phyloP scores from a whole-genome alignment of 2,113 vertebrate genomes.

The Elephantulus edwardii region DNA sequence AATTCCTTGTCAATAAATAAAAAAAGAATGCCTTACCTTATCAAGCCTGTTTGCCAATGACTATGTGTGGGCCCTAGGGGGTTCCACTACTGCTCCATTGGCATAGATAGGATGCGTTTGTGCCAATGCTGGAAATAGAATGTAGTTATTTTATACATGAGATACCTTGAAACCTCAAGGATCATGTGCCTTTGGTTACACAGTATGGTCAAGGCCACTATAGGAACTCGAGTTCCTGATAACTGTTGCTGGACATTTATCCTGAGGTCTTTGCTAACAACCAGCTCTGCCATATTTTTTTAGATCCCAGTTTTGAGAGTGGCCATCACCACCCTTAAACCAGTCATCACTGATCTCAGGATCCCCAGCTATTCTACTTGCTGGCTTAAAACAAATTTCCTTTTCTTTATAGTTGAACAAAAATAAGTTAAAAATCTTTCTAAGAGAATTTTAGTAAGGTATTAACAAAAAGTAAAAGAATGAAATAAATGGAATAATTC shows the following conservation, averaged over 20 bases:
- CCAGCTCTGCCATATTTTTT: not conserved
- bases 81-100: not conserved
- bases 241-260: not conserved
- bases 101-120: not conserved
- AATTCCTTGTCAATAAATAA: not conserved
- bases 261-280: not conserved
- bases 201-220: not conserved
- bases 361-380: not conserved
- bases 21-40: no score
- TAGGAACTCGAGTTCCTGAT: not conserved
- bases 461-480: not conserved
- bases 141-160: not conserved
- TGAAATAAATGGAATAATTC: not conserved
- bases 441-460: not conserved
- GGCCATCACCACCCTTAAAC: not conserved
- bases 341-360: not conserved
- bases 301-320: not conserved
- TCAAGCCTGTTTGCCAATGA: slow-evolving; percentile 2
- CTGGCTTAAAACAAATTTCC: not conserved
- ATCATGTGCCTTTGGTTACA: not conserved
- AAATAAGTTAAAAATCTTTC: slow-evolving; percentile 36
- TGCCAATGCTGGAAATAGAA: not conserved
- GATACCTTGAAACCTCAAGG: not conserved
- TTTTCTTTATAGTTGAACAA: slow-evolving; percentile 24
- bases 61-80: not conserved